Conservation (phyloP, 2,113 vertebrate species). For the Callorhinus ursinus region DNA sequence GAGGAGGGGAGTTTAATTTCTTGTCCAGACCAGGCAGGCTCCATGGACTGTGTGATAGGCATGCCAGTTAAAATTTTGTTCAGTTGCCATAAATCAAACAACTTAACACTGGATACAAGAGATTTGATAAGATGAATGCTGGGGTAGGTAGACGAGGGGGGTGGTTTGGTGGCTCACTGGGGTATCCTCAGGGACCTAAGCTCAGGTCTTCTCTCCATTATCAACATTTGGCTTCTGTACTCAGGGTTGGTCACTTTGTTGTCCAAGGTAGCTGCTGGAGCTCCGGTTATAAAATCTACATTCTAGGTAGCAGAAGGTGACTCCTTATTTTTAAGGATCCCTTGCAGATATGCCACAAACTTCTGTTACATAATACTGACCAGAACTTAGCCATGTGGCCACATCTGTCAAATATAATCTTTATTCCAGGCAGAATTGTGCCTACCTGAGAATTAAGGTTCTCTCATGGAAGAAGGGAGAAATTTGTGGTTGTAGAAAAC, state of each 20-base stretch:
- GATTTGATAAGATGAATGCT: background rate
- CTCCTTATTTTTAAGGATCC: background rate
- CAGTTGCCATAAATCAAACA: background rate
- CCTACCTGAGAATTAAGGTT: background rate
- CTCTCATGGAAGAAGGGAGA: background rate
- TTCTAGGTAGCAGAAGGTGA: background rate
- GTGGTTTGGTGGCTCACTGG: background rate
- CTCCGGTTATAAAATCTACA: background rate
- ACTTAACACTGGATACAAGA: background rate
- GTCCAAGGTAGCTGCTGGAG: background rate
- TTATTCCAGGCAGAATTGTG: background rate
- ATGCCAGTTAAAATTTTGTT: background rate
- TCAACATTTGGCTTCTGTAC: background rate
- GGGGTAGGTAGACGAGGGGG: accelerated
- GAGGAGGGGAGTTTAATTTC: background rate
- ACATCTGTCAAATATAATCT: background rate
- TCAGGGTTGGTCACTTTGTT: background rate
- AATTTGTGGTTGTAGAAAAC: background rate
- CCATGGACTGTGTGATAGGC: background rate
- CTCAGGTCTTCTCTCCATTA: background rate
- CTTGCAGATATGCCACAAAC: background rate
- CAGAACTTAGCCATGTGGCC: background rate
- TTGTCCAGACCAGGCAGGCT: background rate
- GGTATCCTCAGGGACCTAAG: accelerated
- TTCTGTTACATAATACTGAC: background rate